Evolutionary conservation across 92 coral and sea anemone genomes (phyloP), one percentile per base, ranked within the genome.

Genomic region (Epizoanthus ramosus): DNA sequence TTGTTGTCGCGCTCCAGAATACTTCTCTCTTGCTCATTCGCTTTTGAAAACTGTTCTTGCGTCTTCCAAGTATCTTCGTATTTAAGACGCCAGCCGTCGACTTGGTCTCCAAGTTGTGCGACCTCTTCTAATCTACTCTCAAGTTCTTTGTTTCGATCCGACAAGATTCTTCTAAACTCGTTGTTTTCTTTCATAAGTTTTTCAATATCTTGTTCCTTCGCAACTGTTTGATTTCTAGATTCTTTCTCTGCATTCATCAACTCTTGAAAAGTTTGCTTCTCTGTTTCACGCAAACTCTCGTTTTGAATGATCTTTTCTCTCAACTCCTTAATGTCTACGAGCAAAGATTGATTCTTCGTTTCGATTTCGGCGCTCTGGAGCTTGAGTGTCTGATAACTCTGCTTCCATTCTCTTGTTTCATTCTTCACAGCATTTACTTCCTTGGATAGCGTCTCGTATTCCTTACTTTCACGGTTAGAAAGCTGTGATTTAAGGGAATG

Each of bases 401-500:
- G 60, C 33, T 60, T 60, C 81, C 81, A 76, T n/a, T 59, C 70
- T 18, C 16, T 76, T 16, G 43, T 57, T 37, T 76, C 81, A 41
- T 76, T 56, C 10, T 60, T 60, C 47, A 39, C 56, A 59, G 47
- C 54, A 12, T 76, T 59, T 37, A 60, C 4, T 33, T 76, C 69
- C 74, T 71, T 45, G 75, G 57, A 71, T 39, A 71, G 21, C 4
- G 22, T 17, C 45, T 77, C 57, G 69, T 41, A 41, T 63, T 41
- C 82, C 18, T 59, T 41, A n/a, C 70, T 77, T 77, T 61, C 71
- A 9, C 63, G 69, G 3, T 77, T 61, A n/a, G 71, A 35, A 21
- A 77, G 56, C 39, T 77, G 82, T 21, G 82, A 77, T 63, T 77
- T 76, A n/a, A 60, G 57, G 23, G 81, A 35, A 39, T 10, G 45